Evolutionary conservation across 2,113 vertebrate genomes (phyloP).

Genomic region (Prinia subflava): DNA sequence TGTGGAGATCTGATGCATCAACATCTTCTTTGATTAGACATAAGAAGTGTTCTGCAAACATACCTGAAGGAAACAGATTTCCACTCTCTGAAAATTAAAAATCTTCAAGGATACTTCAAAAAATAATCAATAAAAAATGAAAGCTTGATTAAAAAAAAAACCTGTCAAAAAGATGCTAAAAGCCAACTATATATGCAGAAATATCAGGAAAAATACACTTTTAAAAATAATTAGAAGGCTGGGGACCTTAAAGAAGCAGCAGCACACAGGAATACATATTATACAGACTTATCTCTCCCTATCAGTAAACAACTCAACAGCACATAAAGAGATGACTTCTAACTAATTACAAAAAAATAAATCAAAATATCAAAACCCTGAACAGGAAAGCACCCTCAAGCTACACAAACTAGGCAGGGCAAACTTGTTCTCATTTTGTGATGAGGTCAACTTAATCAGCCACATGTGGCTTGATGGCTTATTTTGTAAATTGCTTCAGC

Average conservation of each 20-base stretch:
- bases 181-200: neutral
- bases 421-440: constrained; percentile 42
- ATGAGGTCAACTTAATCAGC: constrained; percentile 63
- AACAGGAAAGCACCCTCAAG: constrained; percentile 24
- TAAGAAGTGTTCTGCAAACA: neutral
- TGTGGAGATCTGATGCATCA: neutral
- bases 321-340: neutral
- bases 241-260: neutral
- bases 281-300: neutral
- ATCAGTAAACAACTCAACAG: neutral
- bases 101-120: neutral
- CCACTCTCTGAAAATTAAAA: constrained; percentile 8
- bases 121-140: constrained; percentile 3
- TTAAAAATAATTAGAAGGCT: neutral
- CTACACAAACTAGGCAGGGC: constrained; percentile 21
- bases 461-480: constrained; percentile 59
- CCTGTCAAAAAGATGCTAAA: neutral
- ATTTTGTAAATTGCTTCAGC: constrained; percentile 50
- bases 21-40: neutral
- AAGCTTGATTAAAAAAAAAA: neutral
- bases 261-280: neutral
- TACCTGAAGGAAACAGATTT: neutral
- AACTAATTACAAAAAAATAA: neutral
- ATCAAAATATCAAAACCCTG: neutral
- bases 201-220: neutral